Conservation (phyloP, 1,140 invertebrate species). For the Sogatella furcifera region DNA sequence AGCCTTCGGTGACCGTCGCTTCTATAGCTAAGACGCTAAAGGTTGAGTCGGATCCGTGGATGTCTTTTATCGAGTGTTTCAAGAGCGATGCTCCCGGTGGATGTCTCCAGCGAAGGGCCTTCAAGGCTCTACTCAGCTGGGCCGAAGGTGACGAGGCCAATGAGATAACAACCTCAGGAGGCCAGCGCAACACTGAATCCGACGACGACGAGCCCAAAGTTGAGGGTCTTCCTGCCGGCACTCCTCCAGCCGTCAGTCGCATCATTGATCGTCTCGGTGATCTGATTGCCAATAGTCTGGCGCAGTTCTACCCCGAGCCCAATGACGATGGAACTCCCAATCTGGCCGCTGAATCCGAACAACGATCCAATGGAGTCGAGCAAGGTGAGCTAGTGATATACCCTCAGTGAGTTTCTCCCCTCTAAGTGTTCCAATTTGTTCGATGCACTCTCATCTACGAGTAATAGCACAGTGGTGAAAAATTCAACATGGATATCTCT, state of each 20-base stretch:
- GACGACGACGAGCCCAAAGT: neutral
- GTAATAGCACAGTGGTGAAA: no score
- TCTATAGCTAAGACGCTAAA: neutral
- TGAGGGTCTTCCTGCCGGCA: neutral
- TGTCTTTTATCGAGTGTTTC: slow-evolving; percentile 3
- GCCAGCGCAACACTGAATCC: neutral
- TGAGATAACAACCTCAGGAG: neutral
- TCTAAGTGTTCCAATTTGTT: no score
- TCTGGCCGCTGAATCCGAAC: neutral
- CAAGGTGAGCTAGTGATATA: slow-evolving; percentile 2
- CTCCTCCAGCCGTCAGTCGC: slow-evolving; percentile 2
- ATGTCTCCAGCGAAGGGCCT: slow-evolving; percentile 11
- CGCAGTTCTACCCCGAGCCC: slow-evolving; percentile 9
- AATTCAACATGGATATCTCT: no score
- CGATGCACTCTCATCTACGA: no score
- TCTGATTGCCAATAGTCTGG: slow-evolving; percentile 4
- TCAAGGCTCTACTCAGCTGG: slow-evolving; percentile 6
- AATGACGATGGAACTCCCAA: neutral
- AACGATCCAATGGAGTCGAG: neutral
- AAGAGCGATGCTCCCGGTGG: slow-evolving; percentile 1
- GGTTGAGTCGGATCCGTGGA: neutral
- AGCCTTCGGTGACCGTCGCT: neutral
- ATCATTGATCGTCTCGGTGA: slow-evolving; percentile 12
- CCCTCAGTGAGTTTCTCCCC: no score
- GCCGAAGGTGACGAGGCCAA: neutral